Conservation (phyloP, 92 coral and sea anemone genomes). For the Porites cylindrica region DNA sequence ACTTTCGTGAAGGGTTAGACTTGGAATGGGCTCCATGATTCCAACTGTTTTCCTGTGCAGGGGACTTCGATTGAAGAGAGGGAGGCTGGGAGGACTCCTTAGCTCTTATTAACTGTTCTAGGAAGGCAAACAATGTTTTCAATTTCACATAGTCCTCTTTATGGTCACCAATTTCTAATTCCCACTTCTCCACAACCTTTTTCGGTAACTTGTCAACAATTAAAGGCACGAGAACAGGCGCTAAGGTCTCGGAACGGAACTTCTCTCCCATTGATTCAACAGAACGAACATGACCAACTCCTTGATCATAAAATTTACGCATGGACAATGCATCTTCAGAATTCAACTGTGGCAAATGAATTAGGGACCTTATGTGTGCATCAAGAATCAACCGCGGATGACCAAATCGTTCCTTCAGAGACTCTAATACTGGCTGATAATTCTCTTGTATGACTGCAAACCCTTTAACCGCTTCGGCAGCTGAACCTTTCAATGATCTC, state of each 20-base stretch:
- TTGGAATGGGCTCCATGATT: not conserved
- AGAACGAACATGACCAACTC: conserved; percentile 34
- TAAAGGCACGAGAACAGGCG: conserved; percentile 26
- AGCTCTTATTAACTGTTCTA: not conserved
- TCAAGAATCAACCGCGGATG: conserved; percentile 52
- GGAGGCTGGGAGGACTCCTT: conserved; percentile 9
- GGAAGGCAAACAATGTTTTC: conserved; percentile 9
- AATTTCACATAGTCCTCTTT: conserved; percentile 5
- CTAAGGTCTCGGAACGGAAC: conserved; percentile 14
- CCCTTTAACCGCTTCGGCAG: conserved; percentile 42
- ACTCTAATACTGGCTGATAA: conserved; percentile 40
- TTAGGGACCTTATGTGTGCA: conserved; percentile 44
- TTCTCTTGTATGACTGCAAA: conserved; percentile 24
- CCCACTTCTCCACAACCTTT: conserved; percentile 22
- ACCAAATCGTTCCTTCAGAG: conserved; percentile 52
- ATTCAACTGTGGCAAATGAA: conserved; percentile 2
- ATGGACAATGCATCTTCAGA: conserved; percentile 33
- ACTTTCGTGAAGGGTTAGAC: not conserved
- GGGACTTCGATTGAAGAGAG: not conserved
- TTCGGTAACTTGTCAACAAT: conserved; percentile 36
- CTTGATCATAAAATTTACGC: conserved; percentile 46
- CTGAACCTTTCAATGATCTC: conserved; percentile 43
- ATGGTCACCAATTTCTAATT: conserved; percentile 3
- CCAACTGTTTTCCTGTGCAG: not conserved
- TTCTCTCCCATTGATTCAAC: conserved; percentile 34